Evolutionary conservation across 2,797 vertebrate genomes (phyloP).

Genomic region (Enteromius mattozi): DNA sequence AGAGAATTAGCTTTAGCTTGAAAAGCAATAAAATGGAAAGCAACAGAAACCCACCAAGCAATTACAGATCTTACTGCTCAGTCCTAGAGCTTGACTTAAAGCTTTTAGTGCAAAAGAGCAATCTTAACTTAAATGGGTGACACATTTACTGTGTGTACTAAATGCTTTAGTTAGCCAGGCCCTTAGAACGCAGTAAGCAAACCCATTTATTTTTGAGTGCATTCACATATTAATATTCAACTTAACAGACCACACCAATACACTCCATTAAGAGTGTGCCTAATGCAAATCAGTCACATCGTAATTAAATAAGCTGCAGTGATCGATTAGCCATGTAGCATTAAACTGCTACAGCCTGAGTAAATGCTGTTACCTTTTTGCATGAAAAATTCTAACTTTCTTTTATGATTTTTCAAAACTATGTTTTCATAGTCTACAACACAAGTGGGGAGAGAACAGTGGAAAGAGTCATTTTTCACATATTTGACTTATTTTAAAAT

Average conservation of each 20-base stretch:
- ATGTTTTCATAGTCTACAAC: constrained; percentile 86
- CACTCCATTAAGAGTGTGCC: constrained; percentile 11
- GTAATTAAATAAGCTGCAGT: constrained; percentile 3
- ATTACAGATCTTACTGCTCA: neutral
- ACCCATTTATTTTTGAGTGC: neutral
- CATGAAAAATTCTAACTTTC: constrained; percentile 93
- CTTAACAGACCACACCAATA: neutral
- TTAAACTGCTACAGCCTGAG: neutral
- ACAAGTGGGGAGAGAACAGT: constrained; percentile 62
- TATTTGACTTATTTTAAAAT: neutral
- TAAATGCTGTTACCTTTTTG: constrained; percentile 83
- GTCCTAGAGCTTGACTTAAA: neutral
- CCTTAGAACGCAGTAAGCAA: neutral
- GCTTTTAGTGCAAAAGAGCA: neutral
- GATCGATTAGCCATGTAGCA: neutral
- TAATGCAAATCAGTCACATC: constrained; percentile 4
- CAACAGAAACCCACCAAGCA: neutral
- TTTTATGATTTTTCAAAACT: constrained; percentile 90
- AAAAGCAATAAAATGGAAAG: neutral
- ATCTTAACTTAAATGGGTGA: neutral
- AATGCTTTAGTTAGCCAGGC: constrained; percentile 22
- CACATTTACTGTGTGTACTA: neutral
- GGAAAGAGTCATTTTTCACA: neutral
- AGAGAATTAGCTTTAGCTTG: constrained; percentile 53
- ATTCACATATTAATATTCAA: neutral